Evolutionary conservation across 1,140 invertebrate genomes (phyloP), one percentile per base, ranked within the genome.

Genomic region (Microplitis demolitor): DNA sequence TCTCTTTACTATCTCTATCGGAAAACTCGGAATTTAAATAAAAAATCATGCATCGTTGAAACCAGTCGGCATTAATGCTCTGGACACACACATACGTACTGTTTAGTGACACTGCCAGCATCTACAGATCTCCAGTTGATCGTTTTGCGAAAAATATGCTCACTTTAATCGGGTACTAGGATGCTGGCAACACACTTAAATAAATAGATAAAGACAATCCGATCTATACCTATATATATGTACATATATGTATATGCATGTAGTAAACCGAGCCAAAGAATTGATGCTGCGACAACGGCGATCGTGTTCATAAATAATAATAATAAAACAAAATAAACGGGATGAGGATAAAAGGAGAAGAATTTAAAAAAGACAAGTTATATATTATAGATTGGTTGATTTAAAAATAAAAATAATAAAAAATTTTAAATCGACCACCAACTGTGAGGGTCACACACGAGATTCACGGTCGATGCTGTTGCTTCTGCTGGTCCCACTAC

Each of bases 1-100:
- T 24, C 24, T 24, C 24, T 24, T 24, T 24, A 24, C 24, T 24
- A 24, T 24, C 24, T 24, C 24, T 33, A 58, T 58, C 24, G 56
- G 56, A 58, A 58, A 58, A 58, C 56, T 58, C 56, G 16, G 9
- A 31, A 58, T 58, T 58, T 58, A 16, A 58, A 58, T 58, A 58
- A 58, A 58, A 58, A 58, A 58, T 58, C 56, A 58, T 58, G 56
- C 14, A 58, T 24, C 4, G 56, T 58, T 31, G 56, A 16, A 31
- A 31, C 8, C 56, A 58, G 56, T 11, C 14, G 53, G 24, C 56
- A 58, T 58, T 58, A 58, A 58, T 58, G 16, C 9, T 5, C 5
- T 9, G 11, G 16, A n/a, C 51, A 13, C 51, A 14, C 45, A 54
- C 4, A 11, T 2, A 33, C 16, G 31, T 58, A 58, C 39, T 11